phyloP scores from a whole-genome alignment of 2,113 vertebrate species.

The Callocephalon fimbriatum region DNA sequence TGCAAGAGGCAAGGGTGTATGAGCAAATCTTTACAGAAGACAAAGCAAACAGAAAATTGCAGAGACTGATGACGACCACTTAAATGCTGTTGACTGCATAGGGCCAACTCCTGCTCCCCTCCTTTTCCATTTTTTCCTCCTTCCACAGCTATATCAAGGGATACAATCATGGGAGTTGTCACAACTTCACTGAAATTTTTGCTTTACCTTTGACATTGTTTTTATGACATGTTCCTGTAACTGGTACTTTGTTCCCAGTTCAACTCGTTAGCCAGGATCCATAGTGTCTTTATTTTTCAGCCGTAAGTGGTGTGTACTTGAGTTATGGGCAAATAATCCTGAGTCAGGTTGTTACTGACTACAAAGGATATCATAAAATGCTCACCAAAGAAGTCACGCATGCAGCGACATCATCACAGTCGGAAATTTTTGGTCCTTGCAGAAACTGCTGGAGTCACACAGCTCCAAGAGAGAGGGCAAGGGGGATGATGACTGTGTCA shows the following conservation, averaged over 20 bases:
- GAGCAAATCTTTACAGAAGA: neutral
- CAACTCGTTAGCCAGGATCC: neutral
- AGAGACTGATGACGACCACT: neutral
- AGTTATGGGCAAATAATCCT: neutral
- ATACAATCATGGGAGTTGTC: neutral
- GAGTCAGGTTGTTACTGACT: neutral
- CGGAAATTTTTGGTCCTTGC: neutral
- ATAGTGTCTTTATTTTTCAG: neutral
- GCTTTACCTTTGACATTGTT: neutral
- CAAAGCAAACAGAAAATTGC: neutral
- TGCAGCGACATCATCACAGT: rapidly evolving
- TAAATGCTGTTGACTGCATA: neutral
- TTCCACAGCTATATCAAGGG: neutral
- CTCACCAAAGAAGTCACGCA: neutral
- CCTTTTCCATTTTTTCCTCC: neutral
- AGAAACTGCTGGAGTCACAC: neutral
- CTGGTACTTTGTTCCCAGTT: neutral
- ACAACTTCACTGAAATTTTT: neutral
- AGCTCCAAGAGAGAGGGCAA: neutral
- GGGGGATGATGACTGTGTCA: rapidly evolving
- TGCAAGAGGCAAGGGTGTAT: neutral
- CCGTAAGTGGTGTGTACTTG: neutral
- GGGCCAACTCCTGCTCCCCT: neutral
- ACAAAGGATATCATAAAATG: neutral
- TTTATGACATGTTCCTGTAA: neutral